Conservation (phyloP, 1,140 invertebrate species). For the Ceratoteleas bidentatus region DNA sequence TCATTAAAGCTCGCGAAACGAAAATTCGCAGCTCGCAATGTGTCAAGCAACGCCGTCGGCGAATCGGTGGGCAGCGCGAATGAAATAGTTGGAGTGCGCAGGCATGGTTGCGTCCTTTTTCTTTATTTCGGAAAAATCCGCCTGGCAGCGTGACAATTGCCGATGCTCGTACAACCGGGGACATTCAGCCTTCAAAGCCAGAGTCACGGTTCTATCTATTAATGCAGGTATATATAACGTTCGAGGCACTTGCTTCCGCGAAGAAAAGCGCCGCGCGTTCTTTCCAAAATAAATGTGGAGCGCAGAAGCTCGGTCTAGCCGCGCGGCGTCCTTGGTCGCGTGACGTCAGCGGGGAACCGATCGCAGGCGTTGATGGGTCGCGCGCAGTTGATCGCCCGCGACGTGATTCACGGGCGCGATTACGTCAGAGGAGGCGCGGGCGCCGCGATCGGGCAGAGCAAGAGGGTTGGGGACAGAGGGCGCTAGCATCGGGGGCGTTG, state of each 20-base stretch:
- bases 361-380: constrained; percentile 9
- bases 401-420: constrained; percentile 15
- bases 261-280: constrained; percentile 56
- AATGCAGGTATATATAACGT: constrained; percentile 59
- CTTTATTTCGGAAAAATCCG: constrained; percentile 45
- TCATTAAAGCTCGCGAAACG: too few species aligned
- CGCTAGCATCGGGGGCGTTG: too few species aligned
- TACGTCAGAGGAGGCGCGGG: too few species aligned
- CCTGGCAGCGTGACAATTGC: constrained; percentile 64
- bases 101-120: constrained; percentile 17
- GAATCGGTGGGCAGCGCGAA: constrained; percentile 5
- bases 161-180: constrained; percentile 61
- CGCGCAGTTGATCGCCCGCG: constrained; percentile 13
- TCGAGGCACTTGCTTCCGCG: constrained; percentile 64
- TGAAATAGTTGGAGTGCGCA: constrained; percentile 15
- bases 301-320: constrained; percentile 48
- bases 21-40: too few species aligned
- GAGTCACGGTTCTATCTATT: constrained; percentile 69
- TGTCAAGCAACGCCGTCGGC: not conserved
- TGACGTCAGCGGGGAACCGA: constrained; percentile 28
- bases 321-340: constrained; percentile 36
- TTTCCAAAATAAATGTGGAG: constrained; percentile 66
- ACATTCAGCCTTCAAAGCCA: constrained; percentile 69
- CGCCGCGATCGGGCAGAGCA: too few species aligned
- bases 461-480: too few species aligned